Conservation (phyloP, 1,140 invertebrate genomes). For the Cotesia chilonis region DNA sequence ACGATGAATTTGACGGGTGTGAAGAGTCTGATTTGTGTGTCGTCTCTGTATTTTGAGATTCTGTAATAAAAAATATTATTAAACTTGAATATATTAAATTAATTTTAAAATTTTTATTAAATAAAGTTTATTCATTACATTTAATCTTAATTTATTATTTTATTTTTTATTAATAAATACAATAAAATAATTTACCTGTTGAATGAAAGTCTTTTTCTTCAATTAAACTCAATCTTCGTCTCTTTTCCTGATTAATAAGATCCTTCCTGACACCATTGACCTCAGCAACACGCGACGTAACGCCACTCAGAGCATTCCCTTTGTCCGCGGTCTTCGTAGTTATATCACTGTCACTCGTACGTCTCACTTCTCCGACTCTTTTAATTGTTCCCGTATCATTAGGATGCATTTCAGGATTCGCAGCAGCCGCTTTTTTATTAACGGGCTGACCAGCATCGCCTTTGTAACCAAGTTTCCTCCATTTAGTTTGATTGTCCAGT, state of each 20-base stretch:
- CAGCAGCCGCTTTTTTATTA: constrained; percentile 42
- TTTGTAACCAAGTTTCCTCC: constrained; percentile 63
- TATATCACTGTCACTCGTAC: constrained; percentile 65
- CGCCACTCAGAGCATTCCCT: constrained; percentile 45
- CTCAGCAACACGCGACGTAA: constrained; percentile 54
- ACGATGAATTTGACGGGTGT: constrained; percentile 44
- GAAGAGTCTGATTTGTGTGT: constrained; percentile 47
- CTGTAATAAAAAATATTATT: constrained; percentile 47
- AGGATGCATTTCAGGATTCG: constrained; percentile 45
- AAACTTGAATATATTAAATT: constrained; percentile 19
- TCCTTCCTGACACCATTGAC: constrained; percentile 63
- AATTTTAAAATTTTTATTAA: not conserved
- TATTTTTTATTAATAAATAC: constrained; percentile 1
- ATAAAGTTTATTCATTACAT: not conserved
- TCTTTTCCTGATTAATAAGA: constrained; percentile 59
- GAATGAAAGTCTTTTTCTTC: constrained; percentile 63
- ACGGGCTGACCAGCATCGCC: constrained; percentile 49
- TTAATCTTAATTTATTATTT: not conserved
- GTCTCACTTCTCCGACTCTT: constrained; percentile 59
- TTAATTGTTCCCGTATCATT: constrained; percentile 56
- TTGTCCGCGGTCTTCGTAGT: constrained; percentile 52
- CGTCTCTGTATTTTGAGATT: constrained; percentile 60
- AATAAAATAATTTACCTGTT: constrained; percentile 48
- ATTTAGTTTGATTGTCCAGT: constrained; percentile 61
- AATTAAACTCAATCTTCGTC: constrained; percentile 59